Base-by-base conservation (phyloP, 2,888 invertebrate species). In the Pantelozetes paolii region DNA sequence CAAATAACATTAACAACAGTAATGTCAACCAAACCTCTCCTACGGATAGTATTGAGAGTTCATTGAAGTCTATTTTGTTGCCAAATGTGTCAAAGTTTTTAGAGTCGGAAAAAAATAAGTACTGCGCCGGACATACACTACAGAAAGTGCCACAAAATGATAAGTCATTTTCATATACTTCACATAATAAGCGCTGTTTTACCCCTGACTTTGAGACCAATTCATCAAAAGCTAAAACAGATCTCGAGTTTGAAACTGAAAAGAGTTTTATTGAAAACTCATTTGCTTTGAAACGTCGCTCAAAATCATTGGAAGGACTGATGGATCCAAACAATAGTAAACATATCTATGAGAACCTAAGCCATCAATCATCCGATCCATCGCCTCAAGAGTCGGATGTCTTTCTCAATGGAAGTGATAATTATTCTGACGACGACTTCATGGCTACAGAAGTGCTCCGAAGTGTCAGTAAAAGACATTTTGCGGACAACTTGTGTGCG, bases 91-190 rank as follows among this genome's bases (percentile, higher is more conserved):
- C 77, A 1, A 77, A 77, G 40, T 77, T 75, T 69, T 71, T 76
- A 26, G 76, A 76, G 59, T 75, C 77, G 2, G 77, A 77, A 48
- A 72, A 72, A 32, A 77, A 77, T 50, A 77, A 77, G 50, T 77
- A 77, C 26, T 76, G 76, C 74, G 77, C 77, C 40, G 77, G 77
- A 5, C 75, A 75, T 67, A 77, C 77, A n/a, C 71, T 77, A 18
- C 75, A 77, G 48, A 77, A 77, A 73, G 76, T 76, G 59, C 64
- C 75, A n/a, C 62, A 69, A 45, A 45, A 26, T 42, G 69, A 42
- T 26, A 69, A 69, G 18, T 26, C 69, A 26, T 69, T 69, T 28
- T 9, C 40, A 8, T 36, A 45, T 20, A 20, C 45, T 36, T 6
- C 23, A 36, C 36, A 8, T 6, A 67, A 9, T 18, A 69, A 69